Conservation (phyloP, 1,140 invertebrate genomes). For the Ectropis grisescens region DNA sequence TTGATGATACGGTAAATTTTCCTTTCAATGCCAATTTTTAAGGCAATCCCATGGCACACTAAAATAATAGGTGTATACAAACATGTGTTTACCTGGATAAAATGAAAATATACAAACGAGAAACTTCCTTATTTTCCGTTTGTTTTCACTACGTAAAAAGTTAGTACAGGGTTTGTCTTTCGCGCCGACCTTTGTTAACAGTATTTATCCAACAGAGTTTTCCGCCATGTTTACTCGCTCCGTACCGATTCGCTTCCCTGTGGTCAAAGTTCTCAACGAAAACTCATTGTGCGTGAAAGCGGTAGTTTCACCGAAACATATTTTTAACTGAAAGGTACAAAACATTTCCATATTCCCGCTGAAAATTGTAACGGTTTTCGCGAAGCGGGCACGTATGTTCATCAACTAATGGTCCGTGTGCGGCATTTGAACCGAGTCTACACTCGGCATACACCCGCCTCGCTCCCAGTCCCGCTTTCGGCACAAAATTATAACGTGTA, state of each 20-base stretch:
- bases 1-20: too few species aligned
- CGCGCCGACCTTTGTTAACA: too few species aligned
- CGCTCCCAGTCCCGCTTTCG: constrained; percentile 53
- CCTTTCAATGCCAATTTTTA: too few species aligned
- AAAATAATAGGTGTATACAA: too few species aligned
- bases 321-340: constrained; percentile 55
- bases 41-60: too few species aligned
- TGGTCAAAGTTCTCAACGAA: constrained; percentile 42
- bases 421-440: constrained; percentile 67
- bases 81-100: too few species aligned
- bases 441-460: constrained; percentile 46
- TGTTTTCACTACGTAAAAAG: too few species aligned
- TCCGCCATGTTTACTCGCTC: too few species aligned
- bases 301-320: constrained; percentile 54
- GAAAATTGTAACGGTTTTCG: constrained; percentile 59
- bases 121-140: too few species aligned
- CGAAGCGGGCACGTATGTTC: constrained; percentile 45
- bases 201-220: too few species aligned
- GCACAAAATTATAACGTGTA: constrained; percentile 68
- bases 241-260: constrained; percentile 13
- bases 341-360: constrained; percentile 63
- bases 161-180: too few species aligned
- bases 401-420: constrained; percentile 69
- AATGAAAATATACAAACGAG: too few species aligned
- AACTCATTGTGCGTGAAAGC: constrained; percentile 61